Evolutionary conservation across 2,888 invertebrate species (phyloP).

Genomic region (Mesorhabditis belari): DNA sequence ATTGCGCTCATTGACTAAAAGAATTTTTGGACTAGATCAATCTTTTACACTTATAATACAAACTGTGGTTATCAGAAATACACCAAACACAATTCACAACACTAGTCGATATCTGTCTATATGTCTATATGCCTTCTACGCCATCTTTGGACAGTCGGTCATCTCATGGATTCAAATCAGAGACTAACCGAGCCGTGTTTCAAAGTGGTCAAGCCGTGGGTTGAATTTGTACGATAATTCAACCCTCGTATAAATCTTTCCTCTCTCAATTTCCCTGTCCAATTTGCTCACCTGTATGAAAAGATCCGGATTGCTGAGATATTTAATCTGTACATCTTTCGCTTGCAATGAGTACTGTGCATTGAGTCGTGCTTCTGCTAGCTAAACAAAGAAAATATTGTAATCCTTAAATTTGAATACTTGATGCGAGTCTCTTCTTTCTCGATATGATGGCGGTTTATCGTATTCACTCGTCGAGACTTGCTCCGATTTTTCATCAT

Average conservation of each 20-base stretch:
- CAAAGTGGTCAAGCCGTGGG: too few relatives aligned
- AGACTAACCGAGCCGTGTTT: too few relatives aligned
- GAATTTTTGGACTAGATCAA: too few relatives aligned
- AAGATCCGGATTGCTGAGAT: not conserved
- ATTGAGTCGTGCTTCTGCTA: not conserved
- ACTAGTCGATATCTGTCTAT: too few relatives aligned
- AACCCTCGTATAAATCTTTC: too few relatives aligned
- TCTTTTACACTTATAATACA: too few relatives aligned
- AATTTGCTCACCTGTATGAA: not conserved
- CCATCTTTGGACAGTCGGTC: too few relatives aligned
- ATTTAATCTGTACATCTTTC: not conserved
- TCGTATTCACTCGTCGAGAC: not conserved
- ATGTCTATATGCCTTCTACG: too few relatives aligned
- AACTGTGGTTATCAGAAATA: not conserved
- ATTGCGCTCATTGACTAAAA: not conserved
- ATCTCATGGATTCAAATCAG: too few relatives aligned
- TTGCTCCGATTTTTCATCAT: constrained; percentile 8
- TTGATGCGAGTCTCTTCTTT: not conserved
- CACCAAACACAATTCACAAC: not conserved
- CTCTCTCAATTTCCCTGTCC: too few relatives aligned
- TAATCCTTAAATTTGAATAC: not conserved
- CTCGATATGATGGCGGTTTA: not conserved
- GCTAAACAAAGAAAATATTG: not conserved
- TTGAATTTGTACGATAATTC: too few relatives aligned
- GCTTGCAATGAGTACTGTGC: not conserved